Base-by-base conservation (phyloP, 2,797 vertebrate species). In the Yasuhikotakia modesta region DNA sequence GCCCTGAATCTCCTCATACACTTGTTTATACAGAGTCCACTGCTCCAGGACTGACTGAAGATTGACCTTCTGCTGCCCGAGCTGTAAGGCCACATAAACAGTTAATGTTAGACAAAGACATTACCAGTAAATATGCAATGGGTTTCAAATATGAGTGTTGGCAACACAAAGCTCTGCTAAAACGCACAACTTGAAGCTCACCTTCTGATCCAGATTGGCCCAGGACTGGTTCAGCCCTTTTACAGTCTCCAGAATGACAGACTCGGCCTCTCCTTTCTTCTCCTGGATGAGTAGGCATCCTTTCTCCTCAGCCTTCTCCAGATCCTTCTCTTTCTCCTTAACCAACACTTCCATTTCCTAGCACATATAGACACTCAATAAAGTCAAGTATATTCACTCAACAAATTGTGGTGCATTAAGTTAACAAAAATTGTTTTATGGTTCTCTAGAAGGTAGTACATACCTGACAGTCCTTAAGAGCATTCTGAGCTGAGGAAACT, bases 391-490 rank as follows among this genome's bases (percentile, higher is more conserved):
- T 39, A 39, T 8, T 39, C 8, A 6, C 7, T 7, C 35, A 39
- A 39, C 35, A 39, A 39, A 39, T 8, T 8, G 27, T 27, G 27
- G 27, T 2, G 27, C 27, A 27, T 27, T 27, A 27, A 27, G 27
- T 27, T 27, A 27, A 39, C 35, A 39, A 39, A 39, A 7, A 39
- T 39, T 27, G 27, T 27, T 27, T 27, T 27, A 27, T 27, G 27
- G 4, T 27, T 4, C 27, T 27, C 2, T 27, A 27, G 27, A 27
- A 27, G 27, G 27, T 43, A 10, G 14, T 39, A 0, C 0, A 48
- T 90, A 99, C 97, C 95, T 97, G 95, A 88, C 97, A 99, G 68
- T 98, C 96, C 88, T 97, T 98, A 32, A 99, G 90, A 21, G 94
- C 90, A 64, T 93, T 98, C 87, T 97, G 96, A 80, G 96, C 95